Evolutionary conservation across 2,113 vertebrate genomes (phyloP), one percentile per base, ranked within the genome.

Genomic region (Sceloporus tristichus): DNA sequence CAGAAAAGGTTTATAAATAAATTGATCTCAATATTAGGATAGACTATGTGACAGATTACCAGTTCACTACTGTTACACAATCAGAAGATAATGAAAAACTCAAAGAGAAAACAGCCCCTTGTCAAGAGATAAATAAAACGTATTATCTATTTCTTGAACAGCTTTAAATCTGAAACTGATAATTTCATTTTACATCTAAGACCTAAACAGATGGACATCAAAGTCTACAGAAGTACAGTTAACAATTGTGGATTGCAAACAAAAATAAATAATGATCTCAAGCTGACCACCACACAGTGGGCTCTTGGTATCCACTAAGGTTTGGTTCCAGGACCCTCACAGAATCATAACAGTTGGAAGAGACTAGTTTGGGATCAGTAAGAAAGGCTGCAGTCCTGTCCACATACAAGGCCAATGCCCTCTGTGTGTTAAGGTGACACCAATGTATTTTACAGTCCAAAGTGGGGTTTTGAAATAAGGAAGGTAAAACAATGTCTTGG

Each of bases 121-220:
- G 14, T 83, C 66, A 83, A 90, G 78, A 0, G 34, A 1, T 42
- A 11, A 93, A 76, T 59, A 62, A 71, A 54, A 86, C 74, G 75
- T 38, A 87, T 81, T n/a, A 16, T 82, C 78, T 74, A 80, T 27
- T 87, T 68, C 16, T 59, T 80, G 7, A 74, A 5, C 23, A 65
- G 56, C 62, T 40, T 85, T 84, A 82, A 92, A 85, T 23, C 82
- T 73, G 8, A 84, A 85, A 88, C 13, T 5, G 90, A 85, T 29
- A 74, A 66, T 6, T 87, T 90, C 85, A 11, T 48, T 19, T 29
- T 75, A 54, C 23, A 6, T 78, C 27, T 14, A 66, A 87, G 84
- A 19, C 68, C 21, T 71, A 87, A 38, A 85, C 0, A 1, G 74
- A 81, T 74, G 79, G 71, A 42, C 65, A 89, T 19, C 27, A 25